phyloP scores from a whole-genome alignment of 2,797 vertebrate genomes.

The Peromyscus melanophrys region DNA sequence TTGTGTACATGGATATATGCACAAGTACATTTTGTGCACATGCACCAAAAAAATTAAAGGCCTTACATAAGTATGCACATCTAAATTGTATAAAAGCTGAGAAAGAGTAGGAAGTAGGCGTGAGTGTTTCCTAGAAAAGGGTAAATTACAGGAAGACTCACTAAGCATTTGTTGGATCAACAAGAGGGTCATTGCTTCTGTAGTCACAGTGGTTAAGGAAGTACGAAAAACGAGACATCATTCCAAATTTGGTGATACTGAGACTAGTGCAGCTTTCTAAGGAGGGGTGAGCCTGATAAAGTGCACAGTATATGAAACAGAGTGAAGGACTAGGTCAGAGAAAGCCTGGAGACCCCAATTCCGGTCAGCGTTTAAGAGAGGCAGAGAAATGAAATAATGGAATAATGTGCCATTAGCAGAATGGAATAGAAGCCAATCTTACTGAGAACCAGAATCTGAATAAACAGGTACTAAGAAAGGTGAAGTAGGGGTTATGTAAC shows the following conservation, averaged over 20 bases:
- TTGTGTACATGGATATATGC: neutral
- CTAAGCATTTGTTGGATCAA: neutral
- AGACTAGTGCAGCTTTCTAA: neutral
- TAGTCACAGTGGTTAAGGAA: neutral
- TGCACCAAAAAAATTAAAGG: neutral
- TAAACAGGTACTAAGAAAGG: neutral
- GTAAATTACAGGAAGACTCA: neutral
- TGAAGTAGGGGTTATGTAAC: neutral
- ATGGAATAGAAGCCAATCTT: neutral
- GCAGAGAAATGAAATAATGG: neutral
- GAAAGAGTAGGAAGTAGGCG: neutral
- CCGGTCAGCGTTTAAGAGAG: neutral
- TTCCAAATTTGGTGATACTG: neutral
- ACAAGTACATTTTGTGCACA: neutral
- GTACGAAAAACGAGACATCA: neutral
- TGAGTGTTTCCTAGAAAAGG: neutral
- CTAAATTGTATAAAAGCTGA: neutral
- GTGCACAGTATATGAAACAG: neutral
- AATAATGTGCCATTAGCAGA: neutral
- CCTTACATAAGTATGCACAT: accelerated
- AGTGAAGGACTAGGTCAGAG: neutral
- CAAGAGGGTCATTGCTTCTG: neutral
- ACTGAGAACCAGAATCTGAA: neutral
- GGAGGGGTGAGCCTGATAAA: neutral
- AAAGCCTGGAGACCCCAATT: neutral